A percentile compares a stretch with the other conserved stretches of the same genome.
phyloP scores from a whole-genome alignment of 2,888 invertebrate species.

The Scelioninae gen. 2 region DNA sequence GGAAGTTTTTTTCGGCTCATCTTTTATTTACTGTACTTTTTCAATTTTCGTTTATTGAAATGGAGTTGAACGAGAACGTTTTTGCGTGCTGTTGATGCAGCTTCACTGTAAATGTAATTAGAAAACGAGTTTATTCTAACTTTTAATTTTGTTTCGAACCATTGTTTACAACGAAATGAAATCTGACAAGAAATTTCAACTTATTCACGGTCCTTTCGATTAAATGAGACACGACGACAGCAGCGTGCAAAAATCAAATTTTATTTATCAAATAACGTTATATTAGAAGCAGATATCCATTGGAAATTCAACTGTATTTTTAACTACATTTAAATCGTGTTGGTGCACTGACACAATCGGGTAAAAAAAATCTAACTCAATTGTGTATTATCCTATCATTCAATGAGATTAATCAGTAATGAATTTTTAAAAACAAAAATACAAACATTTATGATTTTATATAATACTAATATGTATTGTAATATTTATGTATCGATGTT shows the following conservation, averaged over 20 bases:
- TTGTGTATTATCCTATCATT: too few relatives aligned
- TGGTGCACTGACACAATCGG: slow-evolving; percentile 4
- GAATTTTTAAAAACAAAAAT: too few relatives aligned
- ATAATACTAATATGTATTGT: too few relatives aligned
- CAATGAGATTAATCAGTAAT: too few relatives aligned
- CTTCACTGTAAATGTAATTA: slow-evolving; percentile 30
- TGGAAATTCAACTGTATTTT: slow-evolving; percentile 10
- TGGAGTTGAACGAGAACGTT: slow-evolving; percentile 12
- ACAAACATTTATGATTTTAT: too few relatives aligned
- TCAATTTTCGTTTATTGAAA: slow-evolving; percentile 31
- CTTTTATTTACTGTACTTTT: slow-evolving; percentile 19
- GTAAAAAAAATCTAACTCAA: too few relatives aligned
- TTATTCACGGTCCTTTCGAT: slow-evolving; percentile 1
- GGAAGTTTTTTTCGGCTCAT: not conserved
- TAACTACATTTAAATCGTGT: slow-evolving; percentile 31
- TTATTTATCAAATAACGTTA: not conserved
- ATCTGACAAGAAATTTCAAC: not conserved
- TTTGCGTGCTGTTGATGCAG: slow-evolving; percentile 4
- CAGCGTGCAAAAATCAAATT: not conserved
- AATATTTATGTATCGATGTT: too few relatives aligned
- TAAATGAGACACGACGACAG: not conserved
- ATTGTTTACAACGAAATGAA: slow-evolving; percentile 10
- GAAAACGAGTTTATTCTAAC: slow-evolving; percentile 7
- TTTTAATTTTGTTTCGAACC: slow-evolving; percentile 2
- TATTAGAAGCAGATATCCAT: not conserved